A percentile compares a stretch with the other conserved stretches of the same genome.
These are phyloP conservation scores for Hafferia zeledoni DNA, from an alignment of 2,797 vertebrate genomes.

Conservation along the genomic window DNA sequence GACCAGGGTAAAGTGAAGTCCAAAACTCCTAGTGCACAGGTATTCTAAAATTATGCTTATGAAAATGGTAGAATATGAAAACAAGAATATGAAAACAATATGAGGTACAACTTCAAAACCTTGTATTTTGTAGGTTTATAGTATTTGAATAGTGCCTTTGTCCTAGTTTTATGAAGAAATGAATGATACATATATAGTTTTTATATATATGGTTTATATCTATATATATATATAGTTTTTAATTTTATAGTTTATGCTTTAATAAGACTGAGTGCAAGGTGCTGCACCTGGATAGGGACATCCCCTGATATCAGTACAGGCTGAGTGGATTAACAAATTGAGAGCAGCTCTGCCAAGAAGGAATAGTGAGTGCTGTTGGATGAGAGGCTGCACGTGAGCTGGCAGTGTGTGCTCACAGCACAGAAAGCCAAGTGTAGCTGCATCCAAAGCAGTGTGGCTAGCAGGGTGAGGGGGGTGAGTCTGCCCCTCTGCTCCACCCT, in stretches of 20 bases:
- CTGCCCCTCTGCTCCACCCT: too few species aligned
- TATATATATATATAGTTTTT: neutral
- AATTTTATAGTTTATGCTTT: neutral
- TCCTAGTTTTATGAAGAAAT: neutral
- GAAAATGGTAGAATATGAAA: neutral
- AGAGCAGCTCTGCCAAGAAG: neutral
- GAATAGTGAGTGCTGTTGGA: too few species aligned
- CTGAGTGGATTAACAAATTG: neutral
- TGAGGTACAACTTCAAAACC: neutral
- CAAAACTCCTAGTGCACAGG: neutral
- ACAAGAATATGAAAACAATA: neutral
- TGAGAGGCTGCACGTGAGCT: too few species aligned
- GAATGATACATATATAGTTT: neutral
- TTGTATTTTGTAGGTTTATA: neutral
- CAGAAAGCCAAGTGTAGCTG: too few species aligned
- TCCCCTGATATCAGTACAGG: neutral
- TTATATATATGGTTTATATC: neutral
- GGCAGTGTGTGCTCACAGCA: too few species aligned
- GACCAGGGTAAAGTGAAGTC: neutral
- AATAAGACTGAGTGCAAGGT: neutral
- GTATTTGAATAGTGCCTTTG: neutral
- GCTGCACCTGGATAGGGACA: neutral
- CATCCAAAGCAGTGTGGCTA: too few species aligned
- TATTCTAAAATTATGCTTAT: neutral
- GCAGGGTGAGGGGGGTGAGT: too few species aligned